phyloP scores from a whole-genome alignment of 2,797 vertebrate genomes.

The Psittacula echo region DNA sequence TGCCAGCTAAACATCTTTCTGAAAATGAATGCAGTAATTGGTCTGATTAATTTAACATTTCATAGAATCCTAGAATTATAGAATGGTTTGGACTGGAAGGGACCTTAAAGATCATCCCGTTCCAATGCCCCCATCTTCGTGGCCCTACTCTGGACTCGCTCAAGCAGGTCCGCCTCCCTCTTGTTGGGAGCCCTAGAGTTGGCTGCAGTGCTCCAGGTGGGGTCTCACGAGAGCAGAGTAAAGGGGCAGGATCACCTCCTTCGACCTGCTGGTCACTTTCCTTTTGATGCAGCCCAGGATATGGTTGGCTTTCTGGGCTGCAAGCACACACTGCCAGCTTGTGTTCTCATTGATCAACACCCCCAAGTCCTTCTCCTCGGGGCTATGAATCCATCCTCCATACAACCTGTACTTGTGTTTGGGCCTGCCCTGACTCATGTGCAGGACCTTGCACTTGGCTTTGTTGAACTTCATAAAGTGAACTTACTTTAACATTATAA shows the following conservation, averaged over 20 bases:
- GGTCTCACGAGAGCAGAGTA: neutral
- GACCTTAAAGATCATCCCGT: neutral
- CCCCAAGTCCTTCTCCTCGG: neutral
- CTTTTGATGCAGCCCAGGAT: neutral
- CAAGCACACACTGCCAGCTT: accelerated
- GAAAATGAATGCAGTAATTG: constrained; percentile 42
- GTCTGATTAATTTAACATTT: constrained; percentile 59
- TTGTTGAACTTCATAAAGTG: neutral
- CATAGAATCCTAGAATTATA: neutral
- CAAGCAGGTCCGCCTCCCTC: neutral
- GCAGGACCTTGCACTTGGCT: neutral
- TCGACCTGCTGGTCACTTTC: neutral
- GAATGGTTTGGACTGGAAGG: neutral
- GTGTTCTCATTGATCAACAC: neutral
- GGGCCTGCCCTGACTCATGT: neutral
- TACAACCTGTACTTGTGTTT: neutral
- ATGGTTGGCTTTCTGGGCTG: neutral
- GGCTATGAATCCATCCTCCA: neutral
- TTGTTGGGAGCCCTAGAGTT: neutral
- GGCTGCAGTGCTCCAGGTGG: neutral
- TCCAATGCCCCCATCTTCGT: neutral
- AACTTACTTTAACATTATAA: constrained; percentile 50
- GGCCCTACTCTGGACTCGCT: neutral
- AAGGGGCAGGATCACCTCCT: neutral
- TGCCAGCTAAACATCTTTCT: constrained; percentile 21